Evolutionary conservation across 2,113 vertebrate species (phyloP), one percentile per base, ranked within the genome.

Genomic region (Lota lota): DNA sequence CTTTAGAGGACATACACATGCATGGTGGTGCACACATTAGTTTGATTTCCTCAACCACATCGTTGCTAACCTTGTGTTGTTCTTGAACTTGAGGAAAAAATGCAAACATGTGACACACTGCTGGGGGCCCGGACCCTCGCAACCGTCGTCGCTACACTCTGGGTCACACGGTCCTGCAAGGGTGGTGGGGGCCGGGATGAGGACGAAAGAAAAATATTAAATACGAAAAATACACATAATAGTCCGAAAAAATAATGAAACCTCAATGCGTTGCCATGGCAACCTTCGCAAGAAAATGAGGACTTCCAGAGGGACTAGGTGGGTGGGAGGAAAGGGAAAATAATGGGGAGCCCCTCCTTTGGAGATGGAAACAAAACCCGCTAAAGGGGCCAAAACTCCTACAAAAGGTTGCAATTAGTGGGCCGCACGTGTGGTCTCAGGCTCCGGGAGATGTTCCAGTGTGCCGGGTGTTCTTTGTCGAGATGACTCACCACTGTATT

Each of bases 51-150:
- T 33, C n/a, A n/a, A n/a, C n/a, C n/a, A n/a, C n/a, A n/a, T n/a
- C 28, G 7, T 17, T 18, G 0, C 12, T 64, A 56, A 99, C 97
- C 97, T 91, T 78, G 96, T 97, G 73, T 93, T 95, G 78, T 98
- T 98, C 87, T 95, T 98, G 84, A 96, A 93, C 89, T 97, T 98
- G 82, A 98, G 93, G 82, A 96, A 96, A 83, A 94, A 94, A 80
- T 97, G 94, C 36, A 94, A 82, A 76, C 97, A 99, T 73, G 95
- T 94, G 87, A 88, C 91, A 82, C 96, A 99, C 68, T 96, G 95
- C 78, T 96, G 93, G 18, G 96, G 94, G 79, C 94, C 89, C 1
- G 95, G 96, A 7, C 96, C 97, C 21, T 96, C 95, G 83, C 97
- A 98, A 8, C 97, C 96, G 11, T 95, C 93, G 67, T 94, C 94